These are phyloP conservation scores for Timema podura DNA, from an alignment of 2,888 invertebrate genomes.

Conservation along the genomic window DNA sequence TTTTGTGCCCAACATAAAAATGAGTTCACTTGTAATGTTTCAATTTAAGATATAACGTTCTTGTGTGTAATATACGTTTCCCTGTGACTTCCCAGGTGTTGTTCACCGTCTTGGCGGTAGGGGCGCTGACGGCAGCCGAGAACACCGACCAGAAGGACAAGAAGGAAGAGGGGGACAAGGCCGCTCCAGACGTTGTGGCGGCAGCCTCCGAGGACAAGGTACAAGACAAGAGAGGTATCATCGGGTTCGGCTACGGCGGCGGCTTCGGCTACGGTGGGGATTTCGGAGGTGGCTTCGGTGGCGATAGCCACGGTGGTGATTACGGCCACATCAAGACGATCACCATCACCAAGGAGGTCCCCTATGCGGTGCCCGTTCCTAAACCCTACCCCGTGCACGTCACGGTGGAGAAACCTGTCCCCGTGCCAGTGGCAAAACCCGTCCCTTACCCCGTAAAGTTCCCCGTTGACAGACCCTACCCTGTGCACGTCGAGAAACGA, in stretches of 20 bases:
- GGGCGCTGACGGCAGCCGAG: constrained; percentile 45
- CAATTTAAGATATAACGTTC: too few species aligned
- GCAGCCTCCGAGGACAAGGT: constrained; percentile 20
- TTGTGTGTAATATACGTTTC: too few species aligned
- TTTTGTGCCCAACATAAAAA: too few species aligned
- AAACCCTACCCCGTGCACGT: constrained; percentile 59
- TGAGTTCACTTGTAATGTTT: too few species aligned
- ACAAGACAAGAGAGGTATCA: constrained; percentile 25
- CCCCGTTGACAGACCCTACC: constrained; percentile 46
- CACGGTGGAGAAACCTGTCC: constrained; percentile 64
- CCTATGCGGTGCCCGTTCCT: constrained; percentile 68
- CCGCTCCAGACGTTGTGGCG: not conserved
- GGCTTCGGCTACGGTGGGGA: constrained; percentile 11
- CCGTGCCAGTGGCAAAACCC: constrained; percentile 67
- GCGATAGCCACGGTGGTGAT: not conserved
- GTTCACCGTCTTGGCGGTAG: too few species aligned
- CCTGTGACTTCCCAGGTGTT: too few species aligned
- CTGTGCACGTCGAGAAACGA: constrained; percentile 57
- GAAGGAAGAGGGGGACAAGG: not conserved
- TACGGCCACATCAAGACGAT: constrained; percentile 22
- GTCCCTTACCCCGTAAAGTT: constrained; percentile 40
- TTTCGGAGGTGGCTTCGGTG: not conserved
- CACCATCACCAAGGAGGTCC: constrained; percentile 54
- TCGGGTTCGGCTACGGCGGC: constrained; percentile 24
- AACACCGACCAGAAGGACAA: not conserved